Evolutionary conservation across 2,797 vertebrate species (phyloP), one percentile per base, ranked within the genome.

Genomic region (Gallirallus australis): DNA sequence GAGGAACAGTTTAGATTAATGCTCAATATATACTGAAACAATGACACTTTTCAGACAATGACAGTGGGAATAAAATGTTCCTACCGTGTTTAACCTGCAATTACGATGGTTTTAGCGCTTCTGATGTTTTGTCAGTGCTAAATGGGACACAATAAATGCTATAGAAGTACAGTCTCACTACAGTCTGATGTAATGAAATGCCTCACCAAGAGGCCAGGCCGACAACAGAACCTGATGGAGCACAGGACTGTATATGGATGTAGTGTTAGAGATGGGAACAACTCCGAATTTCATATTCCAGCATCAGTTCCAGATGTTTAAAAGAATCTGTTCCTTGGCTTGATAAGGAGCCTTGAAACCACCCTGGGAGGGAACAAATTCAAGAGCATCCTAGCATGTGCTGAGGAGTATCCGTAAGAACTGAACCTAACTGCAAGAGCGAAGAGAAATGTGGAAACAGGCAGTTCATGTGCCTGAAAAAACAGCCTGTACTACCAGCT

Each of bases 241-340:
- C 2, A 9, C 25, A 57, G 59, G 30, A 2, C 2, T 25, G 16
- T 4, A 11, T 12, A 64, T 0, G 0, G 11, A 60, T 66, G 54
- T 42, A 30, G 17, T 27, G 47, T 52, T 54, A 86, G 42, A 53
- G 20, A 31, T 23, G 48, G 69, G 33, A 63, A 76, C 14, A 64
- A 35, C 12, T 50, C 39, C n/a, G 35, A 20, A 30, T 69, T 91
- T 88, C 42, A n/a, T 47, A 40, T 50, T 73, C 66, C n/a, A 82
- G 5, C 3, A 40, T 17, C 17, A 56, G 23, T 64, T 72, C 48
- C 12, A 76, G 21, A 35, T 0, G 1, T 35, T 61, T 35, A 45
- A 59, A 73, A 70, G 75, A 64, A 54, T 53, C 23, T 40, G 7
- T n/a, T 78, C 23, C 9, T 42, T 68, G 15, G n/a, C 16, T 81